These are phyloP conservation scores for Rhizomys pruinosus DNA, from an alignment of 2,113 vertebrate species.

Conservation along the genomic window DNA sequence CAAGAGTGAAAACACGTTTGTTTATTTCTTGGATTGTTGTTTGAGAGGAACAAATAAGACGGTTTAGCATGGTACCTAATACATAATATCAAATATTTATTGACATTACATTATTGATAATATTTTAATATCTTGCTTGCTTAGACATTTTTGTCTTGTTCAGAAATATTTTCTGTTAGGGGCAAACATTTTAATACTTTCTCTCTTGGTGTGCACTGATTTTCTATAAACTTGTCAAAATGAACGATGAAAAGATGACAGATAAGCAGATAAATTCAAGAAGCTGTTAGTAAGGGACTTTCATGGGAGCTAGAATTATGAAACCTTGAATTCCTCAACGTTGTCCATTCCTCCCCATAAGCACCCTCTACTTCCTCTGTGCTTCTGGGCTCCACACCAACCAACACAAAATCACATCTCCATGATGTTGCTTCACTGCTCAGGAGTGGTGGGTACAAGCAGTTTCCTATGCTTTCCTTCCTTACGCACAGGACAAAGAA, in stretches of 20 bases:
- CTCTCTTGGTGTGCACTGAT: neutral
- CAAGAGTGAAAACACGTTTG: neutral
- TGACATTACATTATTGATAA: neutral
- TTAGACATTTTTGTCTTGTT: neutral
- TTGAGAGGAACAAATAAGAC: neutral
- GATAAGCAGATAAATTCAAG: neutral
- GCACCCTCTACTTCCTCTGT: neutral
- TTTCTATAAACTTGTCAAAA: slow-evolving; percentile 25
- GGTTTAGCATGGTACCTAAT: neutral
- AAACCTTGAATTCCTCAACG: neutral
- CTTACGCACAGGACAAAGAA: neutral
- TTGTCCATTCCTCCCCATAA: too few species aligned
- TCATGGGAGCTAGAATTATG: neutral
- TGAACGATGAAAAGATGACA: neutral
- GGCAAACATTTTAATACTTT: neutral
- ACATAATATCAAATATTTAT: neutral
- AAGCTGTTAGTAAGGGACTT: neutral
- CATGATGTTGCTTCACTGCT: too few species aligned
- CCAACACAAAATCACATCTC: neutral
- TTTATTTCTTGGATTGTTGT: neutral
- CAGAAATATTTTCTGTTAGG: neutral
- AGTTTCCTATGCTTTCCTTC: too few species aligned
- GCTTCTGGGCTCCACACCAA: neutral
- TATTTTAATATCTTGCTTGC: neutral
- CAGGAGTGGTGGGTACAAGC: neutral